A percentile compares a stretch with the other conserved stretches of the same genome.
Conservation (phyloP, 2,113 vertebrate genomes). For the Notechis scutatus region DNA sequence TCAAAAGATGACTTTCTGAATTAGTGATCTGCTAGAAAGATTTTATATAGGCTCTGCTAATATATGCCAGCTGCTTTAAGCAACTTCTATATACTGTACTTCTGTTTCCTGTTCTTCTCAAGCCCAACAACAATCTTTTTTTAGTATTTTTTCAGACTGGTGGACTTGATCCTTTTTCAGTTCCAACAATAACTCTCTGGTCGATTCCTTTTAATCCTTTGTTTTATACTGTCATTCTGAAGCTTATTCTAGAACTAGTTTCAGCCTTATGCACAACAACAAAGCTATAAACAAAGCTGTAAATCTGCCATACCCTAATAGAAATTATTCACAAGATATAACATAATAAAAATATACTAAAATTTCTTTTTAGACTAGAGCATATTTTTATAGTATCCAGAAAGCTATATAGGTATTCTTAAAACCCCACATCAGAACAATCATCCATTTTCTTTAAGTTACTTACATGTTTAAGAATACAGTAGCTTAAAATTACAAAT, state of each 20-base stretch:
- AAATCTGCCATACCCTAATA: not conserved
- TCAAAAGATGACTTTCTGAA: too few species aligned
- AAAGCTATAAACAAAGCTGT: not conserved
- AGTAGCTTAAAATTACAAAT: too few species aligned
- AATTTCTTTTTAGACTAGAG: too few species aligned
- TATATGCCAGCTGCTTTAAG: too few species aligned
- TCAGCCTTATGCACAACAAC: not conserved
- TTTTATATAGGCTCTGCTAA: too few species aligned
- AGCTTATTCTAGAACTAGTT: not conserved
- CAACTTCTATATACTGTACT: too few species aligned
- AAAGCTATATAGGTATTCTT: too few species aligned
- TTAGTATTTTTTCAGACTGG: not conserved
- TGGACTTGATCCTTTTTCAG: not conserved
- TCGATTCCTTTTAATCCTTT: not conserved
- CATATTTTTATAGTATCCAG: too few species aligned
- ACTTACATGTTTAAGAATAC: too few species aligned
- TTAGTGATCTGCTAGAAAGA: too few species aligned
- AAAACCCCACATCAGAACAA: too few species aligned
- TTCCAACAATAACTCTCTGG: not conserved
- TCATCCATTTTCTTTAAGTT: too few species aligned
- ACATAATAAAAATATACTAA: not conserved
- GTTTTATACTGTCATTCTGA: not conserved
- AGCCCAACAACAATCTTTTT: not conserved
- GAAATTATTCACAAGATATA: not conserved
- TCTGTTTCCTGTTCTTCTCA: not conserved